phyloP scores from a whole-genome alignment of 2,888 invertebrate species.

The Pseudococcus longispinus region DNA sequence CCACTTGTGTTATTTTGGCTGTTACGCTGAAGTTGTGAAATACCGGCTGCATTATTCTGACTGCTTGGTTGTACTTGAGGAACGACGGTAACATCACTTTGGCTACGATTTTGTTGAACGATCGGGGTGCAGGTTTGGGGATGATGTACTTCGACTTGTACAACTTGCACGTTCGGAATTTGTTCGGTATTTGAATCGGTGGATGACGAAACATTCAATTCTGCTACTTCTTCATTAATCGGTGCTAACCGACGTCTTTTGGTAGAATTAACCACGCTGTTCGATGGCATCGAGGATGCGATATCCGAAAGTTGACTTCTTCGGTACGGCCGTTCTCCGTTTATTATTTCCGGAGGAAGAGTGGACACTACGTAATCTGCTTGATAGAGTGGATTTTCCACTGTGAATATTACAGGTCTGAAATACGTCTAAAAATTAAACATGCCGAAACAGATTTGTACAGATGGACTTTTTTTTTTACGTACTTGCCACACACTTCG shows the following conservation, averaged over 20 bases:
- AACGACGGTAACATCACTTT: not conserved
- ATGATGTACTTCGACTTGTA: conserved; percentile 11
- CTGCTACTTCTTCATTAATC: not conserved
- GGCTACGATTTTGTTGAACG: not conserved
- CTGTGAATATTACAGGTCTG: conserved; percentile 77
- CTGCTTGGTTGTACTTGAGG: not conserved
- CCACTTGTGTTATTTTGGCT: not conserved
- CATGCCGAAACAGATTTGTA: not conserved
- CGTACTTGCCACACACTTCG: conserved; percentile 76
- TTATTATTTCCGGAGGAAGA: conserved; percentile 61
- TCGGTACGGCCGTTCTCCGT: conserved; percentile 43
- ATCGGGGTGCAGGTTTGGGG: too few relatives aligned
- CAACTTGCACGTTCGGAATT: not conserved
- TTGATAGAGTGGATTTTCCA: conserved; percentile 77
- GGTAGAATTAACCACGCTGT: conserved; percentile 1
- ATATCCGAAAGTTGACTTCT: conserved; percentile 52
- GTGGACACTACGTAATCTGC: conserved; percentile 83
- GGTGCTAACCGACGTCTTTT: conserved; percentile 30
- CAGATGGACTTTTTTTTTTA: conserved; percentile 7
- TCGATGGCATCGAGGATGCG: conserved; percentile 39
- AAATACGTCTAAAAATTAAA: conserved; percentile 59
- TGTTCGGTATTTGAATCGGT: not conserved
- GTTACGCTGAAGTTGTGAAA: not conserved
- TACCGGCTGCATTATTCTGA: not conserved
- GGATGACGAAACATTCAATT: not conserved